Evolutionary conservation across 2,113 vertebrate species (phyloP).

Genomic region (Mobula birostris): DNA sequence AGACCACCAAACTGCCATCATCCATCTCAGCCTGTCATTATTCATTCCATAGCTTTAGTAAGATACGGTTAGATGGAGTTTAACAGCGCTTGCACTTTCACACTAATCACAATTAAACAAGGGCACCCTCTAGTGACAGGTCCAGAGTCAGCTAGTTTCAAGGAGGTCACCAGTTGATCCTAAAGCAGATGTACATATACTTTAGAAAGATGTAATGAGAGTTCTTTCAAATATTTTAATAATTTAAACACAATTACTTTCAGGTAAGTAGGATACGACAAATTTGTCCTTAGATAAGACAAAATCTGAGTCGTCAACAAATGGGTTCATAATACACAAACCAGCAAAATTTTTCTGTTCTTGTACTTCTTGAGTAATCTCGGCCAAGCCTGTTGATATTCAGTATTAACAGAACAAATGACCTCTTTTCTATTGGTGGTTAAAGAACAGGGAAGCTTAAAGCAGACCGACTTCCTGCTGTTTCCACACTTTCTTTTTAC

Average conservation of each 20-base stretch:
- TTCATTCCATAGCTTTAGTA: background rate
- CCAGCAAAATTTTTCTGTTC: background rate
- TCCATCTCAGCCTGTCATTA: background rate
- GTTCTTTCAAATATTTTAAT: background rate
- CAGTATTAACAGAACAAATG: background rate
- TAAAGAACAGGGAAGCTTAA: background rate
- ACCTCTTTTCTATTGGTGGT: background rate
- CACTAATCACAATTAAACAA: background rate
- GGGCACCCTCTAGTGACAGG: constrained; percentile 19
- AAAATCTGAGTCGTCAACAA: background rate
- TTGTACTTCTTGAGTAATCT: too few species aligned
- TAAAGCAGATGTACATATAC: background rate
- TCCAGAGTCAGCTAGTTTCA: background rate
- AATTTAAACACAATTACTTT: background rate
- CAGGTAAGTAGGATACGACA: background rate
- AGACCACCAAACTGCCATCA: background rate
- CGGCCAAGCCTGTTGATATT: background rate
- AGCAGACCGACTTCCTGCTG: background rate
- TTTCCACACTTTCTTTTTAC: too few species aligned
- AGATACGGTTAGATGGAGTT: background rate
- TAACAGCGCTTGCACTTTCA: background rate
- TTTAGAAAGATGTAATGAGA: too few species aligned
- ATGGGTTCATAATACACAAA: background rate
- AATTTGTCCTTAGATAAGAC: background rate
- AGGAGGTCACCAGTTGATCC: background rate